phyloP scores from a whole-genome alignment of 1,140 invertebrate genomes.

The Pseudobourletiella spinata region DNA sequence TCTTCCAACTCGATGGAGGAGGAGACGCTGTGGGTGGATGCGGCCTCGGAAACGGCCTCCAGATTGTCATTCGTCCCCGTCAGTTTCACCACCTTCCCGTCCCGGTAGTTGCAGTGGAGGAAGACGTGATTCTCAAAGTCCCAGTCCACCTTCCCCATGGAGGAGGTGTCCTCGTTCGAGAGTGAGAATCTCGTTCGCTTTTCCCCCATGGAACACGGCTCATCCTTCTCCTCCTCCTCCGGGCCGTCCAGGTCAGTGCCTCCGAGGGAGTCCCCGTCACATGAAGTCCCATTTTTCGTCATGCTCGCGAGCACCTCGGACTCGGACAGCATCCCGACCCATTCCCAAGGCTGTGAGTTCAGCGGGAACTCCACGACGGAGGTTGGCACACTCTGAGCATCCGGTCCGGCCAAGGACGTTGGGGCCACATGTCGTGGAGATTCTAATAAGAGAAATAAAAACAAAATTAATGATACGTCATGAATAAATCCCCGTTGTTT shows the following conservation, averaged over 20 bases:
- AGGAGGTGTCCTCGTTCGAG: slow-evolving; percentile 79
- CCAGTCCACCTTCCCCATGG: slow-evolving; percentile 43
- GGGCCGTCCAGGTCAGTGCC: slow-evolving; percentile 9
- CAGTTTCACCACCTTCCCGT: slow-evolving; percentile 24
- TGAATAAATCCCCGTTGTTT: too few relatives aligned
- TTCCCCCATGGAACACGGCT: slow-evolving; percentile 43
- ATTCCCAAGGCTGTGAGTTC: slow-evolving; percentile 26
- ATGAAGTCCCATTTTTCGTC: slow-evolving; percentile 39
- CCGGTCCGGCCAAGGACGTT: background rate
- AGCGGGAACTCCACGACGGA: slow-evolving; percentile 32
- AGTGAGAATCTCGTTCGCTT: slow-evolving; percentile 66
- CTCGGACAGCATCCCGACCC: slow-evolving; percentile 64
- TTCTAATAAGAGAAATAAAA: too few relatives aligned
- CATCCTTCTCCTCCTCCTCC: slow-evolving; percentile 37
- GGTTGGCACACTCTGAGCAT: background rate
- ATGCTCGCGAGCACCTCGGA: slow-evolving; percentile 37
- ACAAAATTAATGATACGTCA: too few relatives aligned
- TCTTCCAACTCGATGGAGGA: slow-evolving; percentile 75
- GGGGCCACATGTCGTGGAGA: background rate
- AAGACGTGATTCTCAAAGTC: slow-evolving; percentile 19
- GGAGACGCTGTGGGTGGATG: slow-evolving; percentile 88
- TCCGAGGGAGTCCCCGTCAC: slow-evolving; percentile 17
- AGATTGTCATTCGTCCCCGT: slow-evolving; percentile 87
- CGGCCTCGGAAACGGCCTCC: slow-evolving; percentile 88
- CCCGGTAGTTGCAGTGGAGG: slow-evolving; percentile 13